Evolutionary conservation across 2,113 vertebrate species (phyloP).

Genomic region (Cisticola juncidis): DNA sequence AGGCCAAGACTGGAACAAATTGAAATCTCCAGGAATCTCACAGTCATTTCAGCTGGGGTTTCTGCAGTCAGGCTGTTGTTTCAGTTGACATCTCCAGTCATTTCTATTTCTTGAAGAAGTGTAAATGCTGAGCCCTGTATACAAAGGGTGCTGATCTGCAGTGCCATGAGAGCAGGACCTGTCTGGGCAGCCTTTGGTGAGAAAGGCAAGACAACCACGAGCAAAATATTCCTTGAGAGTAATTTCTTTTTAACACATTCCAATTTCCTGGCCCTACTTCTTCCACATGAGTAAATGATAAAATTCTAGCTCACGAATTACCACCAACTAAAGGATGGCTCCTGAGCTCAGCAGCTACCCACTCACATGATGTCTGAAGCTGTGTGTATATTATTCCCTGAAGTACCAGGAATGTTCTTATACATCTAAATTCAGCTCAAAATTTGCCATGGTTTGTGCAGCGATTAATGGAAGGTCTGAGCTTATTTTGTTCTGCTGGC

Average conservation of each 20-base stretch:
- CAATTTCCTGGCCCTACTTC: background rate
- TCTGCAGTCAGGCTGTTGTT: background rate
- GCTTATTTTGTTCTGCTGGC: background rate
- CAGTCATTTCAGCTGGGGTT: slow-evolving; percentile 7
- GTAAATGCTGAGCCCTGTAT: background rate
- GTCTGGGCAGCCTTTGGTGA: background rate
- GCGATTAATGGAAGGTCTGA: slow-evolving; percentile 13
- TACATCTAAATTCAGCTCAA: slow-evolving; percentile 27
- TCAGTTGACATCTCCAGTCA: background rate
- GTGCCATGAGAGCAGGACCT: background rate
- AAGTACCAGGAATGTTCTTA: background rate
- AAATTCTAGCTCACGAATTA: background rate
- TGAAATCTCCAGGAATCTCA: slow-evolving; percentile 21
- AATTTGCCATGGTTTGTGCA: background rate
- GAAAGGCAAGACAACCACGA: background rate
- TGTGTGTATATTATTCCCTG: slow-evolving; percentile 13
- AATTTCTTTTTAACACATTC: background rate
- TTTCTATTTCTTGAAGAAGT: background rate
- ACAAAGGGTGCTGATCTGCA: fast-evolving
- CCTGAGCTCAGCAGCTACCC: slow-evolving; percentile 21
- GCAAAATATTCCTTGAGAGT: background rate
- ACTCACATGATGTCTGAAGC: slow-evolving; percentile 45
- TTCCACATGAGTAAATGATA: background rate
- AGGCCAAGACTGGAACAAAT: background rate
- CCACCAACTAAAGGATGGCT: background rate